These are phyloP conservation scores for Lordiphosa collinella DNA, from an alignment of 1,140 invertebrate species.

Conservation along the genomic window DNA sequence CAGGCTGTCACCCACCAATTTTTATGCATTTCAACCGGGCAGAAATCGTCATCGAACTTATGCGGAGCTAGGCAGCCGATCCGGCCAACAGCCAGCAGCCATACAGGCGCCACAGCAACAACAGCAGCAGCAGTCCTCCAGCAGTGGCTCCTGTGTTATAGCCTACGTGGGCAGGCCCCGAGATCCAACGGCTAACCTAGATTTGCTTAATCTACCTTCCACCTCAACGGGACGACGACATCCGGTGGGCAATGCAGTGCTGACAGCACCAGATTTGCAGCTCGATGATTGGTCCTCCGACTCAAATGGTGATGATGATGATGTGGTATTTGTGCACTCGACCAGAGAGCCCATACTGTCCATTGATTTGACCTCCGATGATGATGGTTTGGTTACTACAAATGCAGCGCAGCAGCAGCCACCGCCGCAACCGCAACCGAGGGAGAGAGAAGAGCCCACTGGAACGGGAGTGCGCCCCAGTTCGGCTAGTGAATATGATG, in stretches of 20 bases:
- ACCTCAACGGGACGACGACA: slow-evolving; percentile 47
- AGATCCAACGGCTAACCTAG: no score
- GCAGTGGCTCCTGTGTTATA: slow-evolving; percentile 55
- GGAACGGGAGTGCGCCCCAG: not conserved
- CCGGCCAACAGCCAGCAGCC: not conserved
- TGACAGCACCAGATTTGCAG: slow-evolving; percentile 88
- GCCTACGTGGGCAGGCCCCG: slow-evolving; percentile 64
- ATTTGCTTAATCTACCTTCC: slow-evolving; percentile 38
- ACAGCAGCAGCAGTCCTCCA: slow-evolving; percentile 18
- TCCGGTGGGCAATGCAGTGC: slow-evolving; percentile 66
- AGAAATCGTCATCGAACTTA: slow-evolving; percentile 51
- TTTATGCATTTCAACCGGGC: slow-evolving; percentile 53
- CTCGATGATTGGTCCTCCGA: slow-evolving; percentile 87
- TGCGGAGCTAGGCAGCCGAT: slow-evolving; percentile 20
- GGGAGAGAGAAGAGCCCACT: not conserved
- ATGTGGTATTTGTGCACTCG: slow-evolving; percentile 79
- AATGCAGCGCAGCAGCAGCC: slow-evolving; percentile 22
- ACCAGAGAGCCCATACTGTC: slow-evolving; percentile 73
- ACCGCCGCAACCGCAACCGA: not conserved
- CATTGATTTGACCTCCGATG: slow-evolving; percentile 73
- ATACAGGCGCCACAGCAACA: slow-evolving; percentile 1
- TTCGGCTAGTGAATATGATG: slow-evolving; percentile 13
- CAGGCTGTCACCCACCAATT: slow-evolving; percentile 45
- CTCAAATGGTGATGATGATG: slow-evolving; percentile 83
- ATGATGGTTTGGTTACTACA: slow-evolving; percentile 36